Percentiles rank a stretch among this genome's conserved stretches.
Evolutionary conservation across 64 coral and sea anemone species (phyloP).

Genomic region (Actinia tenebrosa): DNA sequence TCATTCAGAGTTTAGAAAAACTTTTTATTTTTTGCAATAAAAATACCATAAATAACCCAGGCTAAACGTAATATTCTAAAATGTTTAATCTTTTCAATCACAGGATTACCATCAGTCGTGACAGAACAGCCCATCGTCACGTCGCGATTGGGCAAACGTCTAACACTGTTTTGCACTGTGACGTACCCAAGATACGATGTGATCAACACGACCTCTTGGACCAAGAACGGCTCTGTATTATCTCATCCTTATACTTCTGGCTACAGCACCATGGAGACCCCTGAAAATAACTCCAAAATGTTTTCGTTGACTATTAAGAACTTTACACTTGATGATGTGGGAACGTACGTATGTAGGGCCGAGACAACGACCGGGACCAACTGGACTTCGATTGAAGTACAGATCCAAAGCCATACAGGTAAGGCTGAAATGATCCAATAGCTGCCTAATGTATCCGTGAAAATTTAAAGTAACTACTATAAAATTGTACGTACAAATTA

Average conservation of each 20-base stretch:
- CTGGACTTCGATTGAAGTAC: neutral
- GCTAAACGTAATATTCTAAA: too few species aligned
- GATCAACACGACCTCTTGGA: neutral
- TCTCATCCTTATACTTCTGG: neutral
- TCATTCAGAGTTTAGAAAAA: too few species aligned
- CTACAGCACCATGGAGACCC: neutral
- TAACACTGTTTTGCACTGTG: neutral
- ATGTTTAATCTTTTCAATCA: neutral
- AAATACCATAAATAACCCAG: too few species aligned
- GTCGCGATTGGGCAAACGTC: neutral
- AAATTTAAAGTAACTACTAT: too few species aligned
- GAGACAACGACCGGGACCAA: neutral
- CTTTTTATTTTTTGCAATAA: too few species aligned
- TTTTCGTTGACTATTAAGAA: neutral
- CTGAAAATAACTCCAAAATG: neutral
- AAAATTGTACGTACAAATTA: too few species aligned
- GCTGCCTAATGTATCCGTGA: too few species aligned
- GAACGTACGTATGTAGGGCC: neutral
- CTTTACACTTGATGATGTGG: neutral
- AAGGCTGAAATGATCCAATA: neutral
- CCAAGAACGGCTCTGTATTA: neutral
- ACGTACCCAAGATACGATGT: neutral
- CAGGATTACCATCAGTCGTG: neutral
- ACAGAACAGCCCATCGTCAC: neutral
- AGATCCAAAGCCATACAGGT: neutral